Evolutionary conservation across 2,888 invertebrate species (phyloP), one percentile per base, ranked within the genome.

Genomic region (Eupithecia abbreviata): DNA sequence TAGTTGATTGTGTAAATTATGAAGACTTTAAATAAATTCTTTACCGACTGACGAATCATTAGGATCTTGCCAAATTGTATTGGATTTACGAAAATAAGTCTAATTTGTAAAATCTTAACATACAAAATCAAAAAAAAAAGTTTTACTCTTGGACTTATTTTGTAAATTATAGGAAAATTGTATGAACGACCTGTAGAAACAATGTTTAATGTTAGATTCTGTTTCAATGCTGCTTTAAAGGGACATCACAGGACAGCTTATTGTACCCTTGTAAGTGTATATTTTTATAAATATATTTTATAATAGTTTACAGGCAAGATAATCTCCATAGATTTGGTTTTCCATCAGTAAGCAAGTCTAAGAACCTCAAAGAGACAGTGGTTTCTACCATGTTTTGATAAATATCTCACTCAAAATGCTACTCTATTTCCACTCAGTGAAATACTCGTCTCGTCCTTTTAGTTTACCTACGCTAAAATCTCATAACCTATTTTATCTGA

Each of bases 181-280:
- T 82, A 74, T 82, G 83, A 81, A 82, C 47, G 18, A 83, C 78
- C 71, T 82, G 74, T 76, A 72, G 70, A 72, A 30, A 75, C 73
- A 73, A 80, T 78, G 71, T 80, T 78, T 82, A 84, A 86, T 83
- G 81, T 85, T 84, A 79, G 82, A 83, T 83, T 86, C 84, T 85
- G 75, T 87, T 86, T 87, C 86, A 84, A 85, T 84, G 92, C 91
- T 90, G 91, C 92, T 79, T 84, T 85, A 84, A 92, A 96, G 96
- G 96, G 95, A 95, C 96, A 84, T 96, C 96, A 85, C 96, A 96
- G 91, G 96, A 96, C 93, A 96, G 93, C 92, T 95, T 96, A 89
- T 95, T 95, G 82, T 96, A 95, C 90, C 95, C 96, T 91, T 96
- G 96, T 96, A 95, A 96, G 96, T 96, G 95, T 92, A 82, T 80